Evolutionary conservation across 2,113 vertebrate genomes (phyloP).

Genomic region (Hippocampus barbouri): DNA sequence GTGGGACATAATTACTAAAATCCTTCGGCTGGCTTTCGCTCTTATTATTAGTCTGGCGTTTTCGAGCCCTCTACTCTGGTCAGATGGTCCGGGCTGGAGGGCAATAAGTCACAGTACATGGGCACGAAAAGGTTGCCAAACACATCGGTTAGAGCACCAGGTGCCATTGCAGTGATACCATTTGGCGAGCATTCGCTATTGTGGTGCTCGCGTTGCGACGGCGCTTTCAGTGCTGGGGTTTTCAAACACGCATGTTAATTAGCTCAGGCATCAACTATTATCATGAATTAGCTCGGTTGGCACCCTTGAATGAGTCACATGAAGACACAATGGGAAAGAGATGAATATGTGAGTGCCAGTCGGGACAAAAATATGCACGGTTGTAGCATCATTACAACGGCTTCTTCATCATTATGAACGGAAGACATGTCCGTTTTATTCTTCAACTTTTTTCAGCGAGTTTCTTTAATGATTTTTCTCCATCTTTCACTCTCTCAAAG

Average conservation of each 20-base stretch:
- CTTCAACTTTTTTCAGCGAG: conserved; percentile 18
- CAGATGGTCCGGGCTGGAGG: conserved; percentile 79
- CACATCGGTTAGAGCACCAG: conserved; percentile 73
- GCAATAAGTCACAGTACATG: conserved; percentile 76
- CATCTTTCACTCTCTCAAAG: conserved; percentile 54
- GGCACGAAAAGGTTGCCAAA: conserved; percentile 75
- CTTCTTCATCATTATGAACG: conserved; percentile 61
- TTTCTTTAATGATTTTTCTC: conserved; percentile 68
- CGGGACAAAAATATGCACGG: conserved; percentile 40
- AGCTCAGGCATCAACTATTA: conserved; percentile 50
- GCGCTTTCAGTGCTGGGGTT: conserved; percentile 51
- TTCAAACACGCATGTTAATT: conserved; percentile 55
- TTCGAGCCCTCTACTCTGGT: conserved; percentile 66
- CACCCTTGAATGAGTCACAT: conserved; percentile 62
- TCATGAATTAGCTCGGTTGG: conserved; percentile 40
- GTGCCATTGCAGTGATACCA: conserved; percentile 64
- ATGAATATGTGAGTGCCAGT: conserved; percentile 28
- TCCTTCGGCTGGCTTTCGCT: conserved; percentile 57
- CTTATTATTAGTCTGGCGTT: conserved; percentile 72
- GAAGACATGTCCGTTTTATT: conserved; percentile 29
- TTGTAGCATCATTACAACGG: conserved; percentile 53
- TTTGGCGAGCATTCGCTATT: conserved; percentile 68
- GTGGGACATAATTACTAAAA: conserved; percentile 70
- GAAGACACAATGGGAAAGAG: conserved; percentile 42
- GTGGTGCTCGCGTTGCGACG: conserved; percentile 51